These are phyloP conservation scores for Sus cebifrons DNA, from an alignment of 2,797 vertebrate species.

Conservation along the genomic window DNA sequence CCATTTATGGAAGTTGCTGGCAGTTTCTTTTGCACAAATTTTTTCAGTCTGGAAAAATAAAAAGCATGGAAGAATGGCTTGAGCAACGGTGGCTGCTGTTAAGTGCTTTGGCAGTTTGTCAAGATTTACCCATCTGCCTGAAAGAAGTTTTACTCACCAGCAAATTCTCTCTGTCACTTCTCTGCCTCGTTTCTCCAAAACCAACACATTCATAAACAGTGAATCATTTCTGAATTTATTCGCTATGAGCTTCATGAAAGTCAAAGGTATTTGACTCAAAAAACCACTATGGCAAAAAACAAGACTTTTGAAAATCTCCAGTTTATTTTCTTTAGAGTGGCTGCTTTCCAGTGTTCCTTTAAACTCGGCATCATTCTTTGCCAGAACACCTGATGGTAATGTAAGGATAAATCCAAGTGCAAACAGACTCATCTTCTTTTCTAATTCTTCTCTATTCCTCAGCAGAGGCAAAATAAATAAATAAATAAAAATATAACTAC, in stretches of 20 bases:
- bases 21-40: slow-evolving; percentile 70
- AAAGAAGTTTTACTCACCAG: slow-evolving; percentile 68
- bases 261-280: slow-evolving; percentile 53
- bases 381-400: slow-evolving; percentile 79
- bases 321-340: slow-evolving; percentile 38
- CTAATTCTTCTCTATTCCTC: background rate
- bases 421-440: slow-evolving; percentile 54
- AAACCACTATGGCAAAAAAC: background rate
- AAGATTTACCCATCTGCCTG: slow-evolving; percentile 79
- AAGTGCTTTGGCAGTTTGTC: slow-evolving; percentile 79
- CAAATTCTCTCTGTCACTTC: slow-evolving; percentile 1
- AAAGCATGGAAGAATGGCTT: slow-evolving; percentile 72
- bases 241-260: slow-evolving; percentile 59
- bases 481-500: slow-evolving; percentile 31
- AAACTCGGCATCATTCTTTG: slow-evolving; percentile 9
- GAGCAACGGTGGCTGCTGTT: slow-evolving; percentile 64
- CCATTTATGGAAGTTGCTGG: slow-evolving; percentile 57
- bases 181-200: background rate
- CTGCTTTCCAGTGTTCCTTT: slow-evolving; percentile 68
- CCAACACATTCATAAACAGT: background rate
- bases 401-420: slow-evolving; percentile 70
- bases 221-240: slow-evolving; percentile 27
- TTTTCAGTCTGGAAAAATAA: slow-evolving; percentile 78
- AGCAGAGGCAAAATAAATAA: slow-evolving; percentile 19
- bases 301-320: slow-evolving; percentile 1